These are phyloP conservation scores for Caradrina clavipalpis DNA, from an alignment of 2,888 invertebrate species.

Conservation along the genomic window DNA sequence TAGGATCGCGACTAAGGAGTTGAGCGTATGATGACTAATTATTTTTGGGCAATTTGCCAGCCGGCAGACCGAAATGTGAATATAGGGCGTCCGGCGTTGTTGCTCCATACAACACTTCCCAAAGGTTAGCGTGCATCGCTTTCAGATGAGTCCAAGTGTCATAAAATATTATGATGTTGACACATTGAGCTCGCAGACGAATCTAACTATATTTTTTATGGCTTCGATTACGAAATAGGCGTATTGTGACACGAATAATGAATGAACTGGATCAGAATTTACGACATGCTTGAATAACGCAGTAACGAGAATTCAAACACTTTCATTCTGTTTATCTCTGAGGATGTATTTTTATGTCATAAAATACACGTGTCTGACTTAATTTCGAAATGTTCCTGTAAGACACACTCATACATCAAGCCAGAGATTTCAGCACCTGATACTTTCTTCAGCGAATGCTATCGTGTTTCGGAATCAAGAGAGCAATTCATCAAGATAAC, in stretches of 20 bases:
- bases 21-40: conserved; percentile 83
- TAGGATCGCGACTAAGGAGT: conserved; percentile 74
- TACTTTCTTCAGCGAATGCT: conserved; percentile 64
- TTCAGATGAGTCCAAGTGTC: conserved; percentile 60
- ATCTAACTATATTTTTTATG: conserved; percentile 48
- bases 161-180: conserved; percentile 63
- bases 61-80: conserved; percentile 72
- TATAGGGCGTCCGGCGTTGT: conserved; percentile 69
- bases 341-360: conserved; percentile 8
- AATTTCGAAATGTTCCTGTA: conserved; percentile 40
- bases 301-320: not conserved
- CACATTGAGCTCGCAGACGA: conserved; percentile 44
- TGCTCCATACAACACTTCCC: conserved; percentile 69
- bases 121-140: conserved; percentile 74
- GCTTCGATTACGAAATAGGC: conserved; percentile 52
- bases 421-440: conserved; percentile 63
- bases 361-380: not conserved
- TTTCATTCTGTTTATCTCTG: not conserved
- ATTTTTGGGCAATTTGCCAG: conserved; percentile 86
- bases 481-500: conserved; percentile 88
- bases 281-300: conserved; percentile 22
- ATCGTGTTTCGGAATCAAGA: conserved; percentile 74
- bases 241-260: conserved; percentile 40
- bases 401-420: conserved; percentile 43
- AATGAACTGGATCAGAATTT: conserved; percentile 36